phyloP scores from a whole-genome alignment of 1,140 invertebrate genomes.

The Helicoverpa zea region DNA sequence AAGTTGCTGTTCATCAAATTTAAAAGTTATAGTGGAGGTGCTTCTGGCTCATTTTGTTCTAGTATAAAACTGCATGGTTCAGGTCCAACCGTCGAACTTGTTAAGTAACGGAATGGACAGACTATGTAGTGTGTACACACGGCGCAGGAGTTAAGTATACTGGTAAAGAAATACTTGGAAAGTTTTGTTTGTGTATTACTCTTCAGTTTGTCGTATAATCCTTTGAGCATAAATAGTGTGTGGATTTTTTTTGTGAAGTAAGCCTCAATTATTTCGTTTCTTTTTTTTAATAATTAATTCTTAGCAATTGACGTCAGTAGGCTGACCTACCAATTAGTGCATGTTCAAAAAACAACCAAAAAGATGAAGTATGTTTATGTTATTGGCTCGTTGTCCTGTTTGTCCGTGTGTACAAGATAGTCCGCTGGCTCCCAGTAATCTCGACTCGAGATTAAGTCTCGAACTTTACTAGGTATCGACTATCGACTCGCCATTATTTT shows the following conservation, averaged over 20 bases:
- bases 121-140: constrained; percentile 52
- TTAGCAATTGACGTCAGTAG: too few relatives aligned
- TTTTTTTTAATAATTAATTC: not conserved
- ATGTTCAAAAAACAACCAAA: too few relatives aligned
- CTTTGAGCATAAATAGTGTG: not conserved
- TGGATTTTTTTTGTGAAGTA: too few relatives aligned
- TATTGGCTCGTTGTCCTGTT: not conserved
- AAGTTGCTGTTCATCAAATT: constrained; percentile 71
- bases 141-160: not conserved
- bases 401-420: constrained; percentile 52
- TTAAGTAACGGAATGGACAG: constrained; percentile 74
- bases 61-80: constrained; percentile 68
- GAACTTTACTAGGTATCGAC: constrained; percentile 75
- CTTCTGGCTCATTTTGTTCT: constrained; percentile 62
- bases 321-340: too few relatives aligned
- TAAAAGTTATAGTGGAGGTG: constrained; percentile 69
- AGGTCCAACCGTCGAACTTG: constrained; percentile 59
- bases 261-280: not conserved
- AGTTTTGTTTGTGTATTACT: not conserved
- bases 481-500: constrained; percentile 79
- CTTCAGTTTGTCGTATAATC: not conserved
- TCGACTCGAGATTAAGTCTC: constrained; percentile 78
- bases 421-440: constrained; percentile 70
- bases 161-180: not conserved
- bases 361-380: too few relatives aligned